Evolutionary conservation across 2,797 vertebrate genomes (phyloP), one percentile per base, ranked within the genome.

Genomic region (Morus bassanus): DNA sequence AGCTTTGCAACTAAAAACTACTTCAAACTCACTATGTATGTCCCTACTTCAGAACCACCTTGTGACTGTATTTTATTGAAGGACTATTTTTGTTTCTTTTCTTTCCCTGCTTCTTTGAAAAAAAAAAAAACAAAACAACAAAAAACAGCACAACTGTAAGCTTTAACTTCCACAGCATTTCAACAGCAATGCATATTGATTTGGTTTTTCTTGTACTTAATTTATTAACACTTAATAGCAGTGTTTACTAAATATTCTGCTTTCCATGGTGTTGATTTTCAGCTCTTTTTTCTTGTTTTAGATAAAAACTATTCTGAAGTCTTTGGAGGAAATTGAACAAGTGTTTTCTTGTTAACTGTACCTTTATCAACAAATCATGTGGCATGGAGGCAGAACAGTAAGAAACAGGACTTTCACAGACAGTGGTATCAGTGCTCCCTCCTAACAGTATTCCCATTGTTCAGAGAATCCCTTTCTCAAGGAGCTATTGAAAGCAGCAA

Each of bases 101-200:
- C 8, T 64, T 63, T 18, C 8, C 54, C 39, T 78, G 10, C 13
- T 72, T 67, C 14, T 67, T 81, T 6, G 1, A 18, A 70, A 56
- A 33, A 46, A 25, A n/a, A 8, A 3, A 15, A 43, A 43, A 43
- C 41, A 43, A 43, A 43, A 43, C 45, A 51, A 51, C 27, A 27
- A 51, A 13, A 45, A 45, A 18, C 11, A 41, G 12, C 18, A 13
- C 3, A 54, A 10, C 5, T 18, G 1, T 11, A 27, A 1, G 0
- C 7, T 75, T 93, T n/a, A 79, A 60, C 2, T 45, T 67, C 35
- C 85, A 14, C 56, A 83, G 7, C 14, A 45, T 80, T 80, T 83
- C 33, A 83, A 27, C 7, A 4, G 11, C 18, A 74, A 6, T 6
- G 0, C 2, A 1, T 69, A 59, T 43, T 50, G 28, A 37, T 43